Evolutionary conservation across 2,888 invertebrate genomes (phyloP).

Genomic region (Ichneumon xanthorius): DNA sequence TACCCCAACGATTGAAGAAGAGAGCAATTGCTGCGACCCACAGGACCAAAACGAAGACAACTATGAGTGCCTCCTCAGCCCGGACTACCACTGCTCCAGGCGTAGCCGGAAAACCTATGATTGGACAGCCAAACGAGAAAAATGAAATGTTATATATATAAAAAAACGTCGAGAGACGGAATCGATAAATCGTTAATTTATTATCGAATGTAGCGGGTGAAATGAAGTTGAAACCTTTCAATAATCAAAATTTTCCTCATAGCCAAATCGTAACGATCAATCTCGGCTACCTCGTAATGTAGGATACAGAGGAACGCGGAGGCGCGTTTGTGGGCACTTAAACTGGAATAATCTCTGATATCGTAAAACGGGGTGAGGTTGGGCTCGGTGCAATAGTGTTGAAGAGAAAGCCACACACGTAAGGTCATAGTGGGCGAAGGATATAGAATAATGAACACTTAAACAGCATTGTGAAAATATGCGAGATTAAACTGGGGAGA

Average conservation of each 20-base stretch:
- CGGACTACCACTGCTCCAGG: conserved; percentile 90
- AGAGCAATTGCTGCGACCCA: conserved; percentile 95
- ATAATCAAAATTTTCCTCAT: neutral
- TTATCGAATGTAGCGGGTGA: neutral
- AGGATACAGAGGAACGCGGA: conserved; percentile 5
- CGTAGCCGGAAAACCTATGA: conserved; percentile 71
- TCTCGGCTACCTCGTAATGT: conserved; percentile 17
- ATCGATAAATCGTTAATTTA: neutral
- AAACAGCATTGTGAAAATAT: conserved; percentile 52
- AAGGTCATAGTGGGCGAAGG: conserved; percentile 9
- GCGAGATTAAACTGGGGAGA: conserved; percentile 35
- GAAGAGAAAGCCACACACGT: conserved; percentile 19
- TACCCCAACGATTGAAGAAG: conserved; percentile 97
- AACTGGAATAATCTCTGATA: conserved; percentile 62
- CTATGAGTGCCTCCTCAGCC: conserved; percentile 94
- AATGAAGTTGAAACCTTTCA: neutral
- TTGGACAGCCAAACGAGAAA: conserved; percentile 28
- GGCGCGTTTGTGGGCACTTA: conserved; percentile 56
- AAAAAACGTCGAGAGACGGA: neutral
- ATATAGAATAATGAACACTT: conserved; percentile 26
- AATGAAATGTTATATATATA: neutral
- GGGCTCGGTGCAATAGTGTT: conserved; percentile 6
- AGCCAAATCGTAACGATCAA: conserved; percentile 38
- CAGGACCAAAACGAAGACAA: conserved; percentile 92
- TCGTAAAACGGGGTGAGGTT: conserved; percentile 46